phyloP scores from a whole-genome alignment of 2,888 invertebrate genomes.

The Agrochola lychnidis region DNA sequence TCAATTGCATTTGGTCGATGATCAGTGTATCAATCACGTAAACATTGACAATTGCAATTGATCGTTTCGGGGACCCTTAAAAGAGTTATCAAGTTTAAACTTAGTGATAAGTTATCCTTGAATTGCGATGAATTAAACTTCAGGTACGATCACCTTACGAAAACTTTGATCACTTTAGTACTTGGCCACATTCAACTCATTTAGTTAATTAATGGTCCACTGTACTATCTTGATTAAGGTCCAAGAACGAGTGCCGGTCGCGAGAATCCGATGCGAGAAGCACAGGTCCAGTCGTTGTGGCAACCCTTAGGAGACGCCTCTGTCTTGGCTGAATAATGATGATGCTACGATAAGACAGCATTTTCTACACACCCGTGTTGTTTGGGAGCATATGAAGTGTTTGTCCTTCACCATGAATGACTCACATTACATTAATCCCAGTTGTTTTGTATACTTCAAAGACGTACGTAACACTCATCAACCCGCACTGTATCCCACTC shows the following conservation, averaged over 20 bases:
- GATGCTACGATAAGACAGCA: background rate
- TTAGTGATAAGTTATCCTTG: background rate
- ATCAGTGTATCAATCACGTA: too few relatives aligned
- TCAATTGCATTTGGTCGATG: too few relatives aligned
- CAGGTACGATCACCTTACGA: background rate
- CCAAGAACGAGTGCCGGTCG: background rate
- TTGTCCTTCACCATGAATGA: background rate
- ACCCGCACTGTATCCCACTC: background rate
- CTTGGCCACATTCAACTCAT: background rate
- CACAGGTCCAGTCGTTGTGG: background rate
- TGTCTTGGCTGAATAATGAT: background rate
- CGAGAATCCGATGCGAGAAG: too few relatives aligned
- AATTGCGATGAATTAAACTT: background rate
- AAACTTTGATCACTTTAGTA: background rate
- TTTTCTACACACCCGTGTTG: background rate
- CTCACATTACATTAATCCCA: background rate
- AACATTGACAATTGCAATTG: too few relatives aligned
- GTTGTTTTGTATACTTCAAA: background rate
- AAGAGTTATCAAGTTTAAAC: background rate
- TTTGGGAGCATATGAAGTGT: background rate
- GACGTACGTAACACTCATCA: background rate
- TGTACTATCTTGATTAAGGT: background rate
- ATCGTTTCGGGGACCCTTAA: too few relatives aligned
- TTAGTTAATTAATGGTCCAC: background rate
- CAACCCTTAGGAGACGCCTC: too few relatives aligned